Conservation (phyloP, 2,797 vertebrate species). For the Pangasius macronema region DNA sequence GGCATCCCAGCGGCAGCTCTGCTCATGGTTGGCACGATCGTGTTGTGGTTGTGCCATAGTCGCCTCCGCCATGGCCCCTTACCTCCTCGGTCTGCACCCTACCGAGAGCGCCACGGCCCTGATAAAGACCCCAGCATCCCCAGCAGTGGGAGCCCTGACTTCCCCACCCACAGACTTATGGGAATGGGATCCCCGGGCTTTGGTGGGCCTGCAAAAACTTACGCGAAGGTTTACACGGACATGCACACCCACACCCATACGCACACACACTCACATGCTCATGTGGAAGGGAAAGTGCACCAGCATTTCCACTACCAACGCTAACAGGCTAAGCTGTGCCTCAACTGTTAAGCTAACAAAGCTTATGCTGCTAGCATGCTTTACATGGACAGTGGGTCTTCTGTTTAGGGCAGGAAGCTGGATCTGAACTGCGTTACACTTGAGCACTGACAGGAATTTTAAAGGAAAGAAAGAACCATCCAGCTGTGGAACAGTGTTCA, state of each 20-base stretch:
- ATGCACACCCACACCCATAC: conserved; percentile 63
- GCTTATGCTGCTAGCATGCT: conserved; percentile 53
- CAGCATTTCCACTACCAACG: conserved; percentile 71
- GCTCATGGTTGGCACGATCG: conserved; percentile 67
- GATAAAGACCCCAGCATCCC: conserved; percentile 59
- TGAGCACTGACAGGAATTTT: conserved; percentile 18
- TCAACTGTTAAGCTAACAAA: conserved; percentile 11
- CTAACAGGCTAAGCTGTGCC: conserved; percentile 43
- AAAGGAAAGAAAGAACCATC: conserved; percentile 12
- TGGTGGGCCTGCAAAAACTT: conserved; percentile 54
- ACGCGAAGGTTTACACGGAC: conserved; percentile 67
- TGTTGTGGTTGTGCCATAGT: conserved; percentile 69
- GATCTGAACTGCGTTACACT: not conserved
- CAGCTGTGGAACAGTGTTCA: conserved; percentile 20
- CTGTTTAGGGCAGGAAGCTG: conserved; percentile 37
- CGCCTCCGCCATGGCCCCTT: conserved; percentile 55
- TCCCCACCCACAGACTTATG: conserved; percentile 56
- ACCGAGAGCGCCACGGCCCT: conserved; percentile 54
- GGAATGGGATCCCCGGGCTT: conserved; percentile 45
- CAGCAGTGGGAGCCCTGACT: conserved; percentile 39
- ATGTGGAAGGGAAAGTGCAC: conserved; percentile 66
- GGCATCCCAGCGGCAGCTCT: conserved; percentile 68
- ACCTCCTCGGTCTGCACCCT: conserved; percentile 43
- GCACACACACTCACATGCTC: conserved; percentile 62
- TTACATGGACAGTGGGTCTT: conserved; percentile 42